Percentiles rank a stretch among this genome's conserved stretches.
Evolutionary conservation across 2,888 invertebrate genomes (phyloP).

Genomic region (Celastrina argiolus): DNA sequence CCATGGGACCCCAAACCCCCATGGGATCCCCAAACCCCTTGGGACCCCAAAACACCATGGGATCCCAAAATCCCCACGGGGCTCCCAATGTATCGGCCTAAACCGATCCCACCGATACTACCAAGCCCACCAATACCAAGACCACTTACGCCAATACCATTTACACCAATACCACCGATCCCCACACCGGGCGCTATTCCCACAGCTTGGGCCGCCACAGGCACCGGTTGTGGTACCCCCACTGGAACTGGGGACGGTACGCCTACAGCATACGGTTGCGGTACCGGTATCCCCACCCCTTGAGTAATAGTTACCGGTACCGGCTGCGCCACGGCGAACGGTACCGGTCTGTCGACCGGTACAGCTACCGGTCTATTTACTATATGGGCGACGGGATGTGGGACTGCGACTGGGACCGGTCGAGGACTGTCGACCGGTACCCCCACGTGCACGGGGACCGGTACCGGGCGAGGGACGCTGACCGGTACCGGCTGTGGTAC

Average conservation of each 20-base stretch:
- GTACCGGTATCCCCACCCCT: conserved; percentile 72
- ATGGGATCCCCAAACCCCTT: not conserved
- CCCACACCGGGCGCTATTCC: conserved; percentile 24
- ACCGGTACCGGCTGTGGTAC: conserved; percentile 70
- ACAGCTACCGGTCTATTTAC: conserved; percentile 65
- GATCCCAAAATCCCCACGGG: not conserved
- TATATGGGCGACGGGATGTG: conserved; percentile 64
- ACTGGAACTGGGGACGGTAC: conserved; percentile 62
- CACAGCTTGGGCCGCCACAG: conserved; percentile 39
- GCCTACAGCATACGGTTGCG: conserved; percentile 69
- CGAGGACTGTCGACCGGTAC: conserved; percentile 67
- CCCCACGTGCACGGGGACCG: conserved; percentile 69
- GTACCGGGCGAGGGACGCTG: conserved; percentile 58
- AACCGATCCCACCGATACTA: not conserved
- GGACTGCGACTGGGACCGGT: conserved; percentile 53
- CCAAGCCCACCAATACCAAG: not conserved
- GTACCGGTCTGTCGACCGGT: conserved; percentile 74
- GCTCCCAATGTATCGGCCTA: not conserved
- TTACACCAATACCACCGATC: conserved; percentile 25
- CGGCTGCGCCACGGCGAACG: conserved; percentile 75
- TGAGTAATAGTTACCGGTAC: conserved; percentile 72
- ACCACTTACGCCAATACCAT: not conserved
- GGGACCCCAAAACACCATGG: not conserved
- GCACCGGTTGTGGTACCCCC: conserved; percentile 53
- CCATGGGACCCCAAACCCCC: conserved; percentile 4